Base-by-base conservation (phyloP, 2,888 invertebrate species). In the Atethmia centrago region DNA sequence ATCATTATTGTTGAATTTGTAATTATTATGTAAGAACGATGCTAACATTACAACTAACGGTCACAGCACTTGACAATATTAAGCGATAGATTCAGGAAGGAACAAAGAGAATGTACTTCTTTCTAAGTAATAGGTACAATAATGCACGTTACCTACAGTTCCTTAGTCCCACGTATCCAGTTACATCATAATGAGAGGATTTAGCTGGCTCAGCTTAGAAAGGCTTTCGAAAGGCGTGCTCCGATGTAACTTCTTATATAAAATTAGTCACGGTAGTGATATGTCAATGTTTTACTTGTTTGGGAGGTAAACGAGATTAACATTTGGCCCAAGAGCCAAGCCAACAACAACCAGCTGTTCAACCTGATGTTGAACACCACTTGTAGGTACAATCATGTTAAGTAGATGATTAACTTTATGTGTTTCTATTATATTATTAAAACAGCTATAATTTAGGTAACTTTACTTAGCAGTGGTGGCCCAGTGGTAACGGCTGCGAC, bases 211-310 rank as follows among this genome's bases (percentile, higher is more conserved):
- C 70, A 75, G 71, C 80, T 83, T 88, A 85, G 90, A 89, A 90
- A 87, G 88, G 88, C 82, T 85, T 88, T 85, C 68, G 88, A 87
- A 87, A 87, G 86, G 87, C 77, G 65, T 61, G 66, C 70, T 55
- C 70, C 79, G 78, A 86, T 82, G 84, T 77, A 83, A 85, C 76
- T 58, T 75, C 69, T 82, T 87, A 84, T 42, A 79, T 82, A 85
- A 82, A 81, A 82, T 76, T 63, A 77, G 75, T 69, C 47, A 71
- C 71, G 73, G 73, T 28, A 61, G 58, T 77, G 59, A 84, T 72
- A 77, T 77, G 67, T 79, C 78, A 65, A 76, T 74, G 71, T 62
- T 70, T 25, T 66, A 59, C 66, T 79, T 77, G 71, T 61, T 53
- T 8, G 9, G 31, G 16, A 10, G 2, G 14, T 42, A 40, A 68